Evolutionary conservation across 1,140 invertebrate genomes (phyloP), one percentile per base, ranked within the genome.

Genomic region (Pomacea maculata): DNA sequence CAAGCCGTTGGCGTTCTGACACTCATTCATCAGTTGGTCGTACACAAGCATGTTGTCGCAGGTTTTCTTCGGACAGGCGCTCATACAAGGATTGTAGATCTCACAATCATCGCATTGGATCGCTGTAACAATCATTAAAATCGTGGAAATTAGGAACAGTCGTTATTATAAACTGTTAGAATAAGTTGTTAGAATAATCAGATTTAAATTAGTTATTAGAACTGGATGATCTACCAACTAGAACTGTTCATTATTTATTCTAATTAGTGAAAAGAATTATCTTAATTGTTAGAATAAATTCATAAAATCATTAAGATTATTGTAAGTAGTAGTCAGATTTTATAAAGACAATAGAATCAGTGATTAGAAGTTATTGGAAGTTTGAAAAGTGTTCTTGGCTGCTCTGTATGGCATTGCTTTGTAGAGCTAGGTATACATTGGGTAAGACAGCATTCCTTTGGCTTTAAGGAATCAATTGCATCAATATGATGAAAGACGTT

Each of bases 21-120:
- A 92, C 74, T 94, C 91, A 78, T 93, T 89, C 55, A 93, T 92
- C 0, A 89, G 75, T 25, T 86, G 88, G 45, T 89, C 88, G 80
- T 95, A 93, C 17, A 93, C 92, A 34, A 94, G 91, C n/a, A 94
- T 92, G 87, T 96, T 96, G 80, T 97, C 95, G 87, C 96, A 97
- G 0, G 95, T 97, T 89, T 95, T 87, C 5, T 93, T 91, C 1
- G 96, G 95, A 88, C 96, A 97, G 2, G 95, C 93, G 0, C 95
- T 94, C 10, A 97, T 93, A 86, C 96, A 97, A 7, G 96, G 93
- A 75, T 94, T 95, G 90, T 97, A 97, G 14, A 93, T 93, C 4
- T 95, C 93, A 85, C 95, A 96, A 83, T 95, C 94, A 88, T 96
- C 95, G 88, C 96, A 97, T 90, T 97, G 96, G 89, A 97, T 95